A percentile compares a stretch with the other conserved stretches of the same genome.
Conservation (phyloP, 2,113 vertebrate species). For the Felis catus region F.catus_Fca126_mat1.0 CM031417.1:135214001-135214500, state of each 20-base stretch:
- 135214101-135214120: conserved; percentile 46
- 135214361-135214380: conserved; percentile 65
- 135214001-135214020: not conserved
- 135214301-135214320: not conserved
- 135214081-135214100: not conserved
- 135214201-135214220: conserved; percentile 58
- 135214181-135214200: conserved; percentile 65
- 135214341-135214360: conserved; percentile 43
- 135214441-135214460: conserved; percentile 47
- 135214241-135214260: not conserved
- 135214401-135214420: conserved; percentile 69
- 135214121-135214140: conserved; percentile 39
- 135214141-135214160: not conserved
- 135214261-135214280: conserved; percentile 26
- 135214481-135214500: conserved; percentile 70
- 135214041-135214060: not conserved
- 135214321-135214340: not conserved
- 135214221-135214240: conserved; percentile 35
- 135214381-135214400: conserved; percentile 68
- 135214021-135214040: not conserved
- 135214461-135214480: conserved; percentile 77
- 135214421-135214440: conserved; percentile 59
- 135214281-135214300: conserved; percentile 49
- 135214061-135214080: not conserved
- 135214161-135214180: not conserved